Percentiles rank a stretch among this genome's conserved stretches.
phyloP scores from a whole-genome alignment of 2,113 vertebrate genomes.

The Dasyurus viverrinus region DNA sequence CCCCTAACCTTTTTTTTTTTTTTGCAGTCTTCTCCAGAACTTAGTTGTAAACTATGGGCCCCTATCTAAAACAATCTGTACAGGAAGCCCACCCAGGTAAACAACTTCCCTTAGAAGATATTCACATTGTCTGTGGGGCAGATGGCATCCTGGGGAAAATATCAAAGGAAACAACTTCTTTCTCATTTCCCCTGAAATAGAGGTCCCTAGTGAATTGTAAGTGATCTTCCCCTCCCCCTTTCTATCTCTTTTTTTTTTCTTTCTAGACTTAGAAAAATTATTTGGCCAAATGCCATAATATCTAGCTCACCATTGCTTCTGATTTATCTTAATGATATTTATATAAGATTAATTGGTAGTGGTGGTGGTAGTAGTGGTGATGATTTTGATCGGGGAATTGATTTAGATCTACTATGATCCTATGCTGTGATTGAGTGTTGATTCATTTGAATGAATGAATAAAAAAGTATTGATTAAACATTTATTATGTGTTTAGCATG shows the following conservation, averaged over 20 bases:
- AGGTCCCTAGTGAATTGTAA: not conserved
- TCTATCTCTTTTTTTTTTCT: too few relatives aligned
- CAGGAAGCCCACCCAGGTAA: not conserved
- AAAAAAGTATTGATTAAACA: too few relatives aligned
- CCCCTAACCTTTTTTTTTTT: not conserved
- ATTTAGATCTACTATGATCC: not conserved
- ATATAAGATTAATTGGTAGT: not conserved
- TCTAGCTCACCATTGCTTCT: not conserved
- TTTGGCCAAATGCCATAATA: not conserved
- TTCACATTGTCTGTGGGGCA: not conserved
- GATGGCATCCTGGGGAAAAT: not conserved
- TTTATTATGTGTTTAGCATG: not conserved
- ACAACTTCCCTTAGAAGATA: slow-evolving; percentile 1
- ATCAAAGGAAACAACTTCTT: not conserved
- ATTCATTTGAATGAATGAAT: not conserved
- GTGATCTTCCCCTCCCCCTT: not conserved
- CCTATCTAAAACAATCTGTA: slow-evolving; percentile 2
- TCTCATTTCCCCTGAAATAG: not conserved
- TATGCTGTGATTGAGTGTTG: not conserved
- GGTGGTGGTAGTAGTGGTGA: not conserved
- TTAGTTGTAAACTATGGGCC: not conserved
- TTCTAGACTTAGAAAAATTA: not conserved
- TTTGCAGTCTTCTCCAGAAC: not conserved
- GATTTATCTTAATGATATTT: not conserved
- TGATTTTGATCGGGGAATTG: not conserved